Evolutionary conservation across 2,888 invertebrate genomes (phyloP).

Genomic region (Oscheius sp.): DNA sequence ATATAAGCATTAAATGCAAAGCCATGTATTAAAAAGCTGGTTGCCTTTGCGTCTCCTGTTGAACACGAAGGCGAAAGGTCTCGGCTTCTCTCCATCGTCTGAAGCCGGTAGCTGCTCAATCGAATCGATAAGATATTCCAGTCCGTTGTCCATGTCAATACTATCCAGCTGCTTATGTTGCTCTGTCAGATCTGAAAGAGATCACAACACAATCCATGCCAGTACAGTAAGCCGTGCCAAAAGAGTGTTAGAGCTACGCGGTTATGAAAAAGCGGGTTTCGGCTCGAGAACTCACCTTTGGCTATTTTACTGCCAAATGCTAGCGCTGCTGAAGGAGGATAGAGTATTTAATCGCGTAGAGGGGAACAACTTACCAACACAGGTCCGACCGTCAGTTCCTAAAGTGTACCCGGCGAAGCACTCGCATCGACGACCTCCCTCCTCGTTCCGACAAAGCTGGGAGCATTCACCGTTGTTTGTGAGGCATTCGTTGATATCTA

Average conservation of each 20-base stretch:
- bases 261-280: too few species aligned
- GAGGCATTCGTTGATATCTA: slow-evolving; percentile 81
- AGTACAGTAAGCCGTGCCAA: neutral
- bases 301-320: slow-evolving; percentile 31
- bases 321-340: slow-evolving; percentile 11
- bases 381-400: slow-evolving; percentile 70
- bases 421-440: slow-evolving; percentile 84
- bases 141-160: slow-evolving; percentile 8
- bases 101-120: slow-evolving; percentile 20
- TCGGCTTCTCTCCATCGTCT: neutral
- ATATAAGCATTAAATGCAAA: neutral
- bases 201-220: slow-evolving; percentile 23
- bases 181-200: slow-evolving; percentile 22
- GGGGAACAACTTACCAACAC: slow-evolving; percentile 47
- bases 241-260: too few species aligned
- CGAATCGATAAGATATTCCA: slow-evolving; percentile 28
- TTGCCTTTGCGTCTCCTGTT: slow-evolving; percentile 32
- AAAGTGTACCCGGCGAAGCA: slow-evolving; percentile 73
- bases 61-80: slow-evolving; percentile 27
- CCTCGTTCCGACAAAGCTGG: slow-evolving; percentile 83
- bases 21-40: neutral
- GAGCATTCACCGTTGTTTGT: slow-evolving; percentile 68
- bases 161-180: slow-evolving; percentile 23
- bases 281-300: slow-evolving; percentile 11
- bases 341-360: neutral